Evolutionary conservation across 2,888 invertebrate genomes (phyloP), one percentile per base, ranked within the genome.

Genomic region (Ennomos quercinarius): DNA sequence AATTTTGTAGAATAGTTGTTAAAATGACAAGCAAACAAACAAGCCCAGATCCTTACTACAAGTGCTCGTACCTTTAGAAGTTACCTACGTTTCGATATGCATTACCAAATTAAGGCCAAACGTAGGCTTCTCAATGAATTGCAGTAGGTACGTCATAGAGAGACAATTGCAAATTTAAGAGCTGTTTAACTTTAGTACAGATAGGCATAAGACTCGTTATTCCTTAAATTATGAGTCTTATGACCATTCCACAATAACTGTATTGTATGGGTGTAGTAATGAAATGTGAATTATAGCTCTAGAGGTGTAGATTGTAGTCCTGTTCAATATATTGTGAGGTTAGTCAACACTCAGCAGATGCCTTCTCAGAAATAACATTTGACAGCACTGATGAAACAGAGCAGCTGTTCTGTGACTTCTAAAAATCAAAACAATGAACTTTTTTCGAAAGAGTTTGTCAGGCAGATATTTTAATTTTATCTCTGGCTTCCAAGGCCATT

Each of bases 11-110:
- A 83, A 81, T 90, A 90, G 86, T 86, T 86, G 85, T 83, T 83
- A 91, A 88, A 89, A 92, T 92, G 92, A 91, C 91, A 88, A 92
- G 91, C n/a, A n/a, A n/a, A 91, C 91, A 87, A 90, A 83, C 61
- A 48, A 58, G 55, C 48, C 50, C 17, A 44, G 37, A 40, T 34
- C 17, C 34, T 49, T 53, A n/a, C 40, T 50, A 36, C 35, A 40
- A 51, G 37, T 39, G 49, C 13, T 39, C 27, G 44, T 44, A 38
- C 35, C 51, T 34, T 57, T 64, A 52, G 59, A 71, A 68, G 66
- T 66, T 65, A 59, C 58, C 41, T 54, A 59, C 59, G 56, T 65
- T 61, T 60, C 60, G 56, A 61, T 53, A 58, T 68, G 59, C 64
- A 56, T 51, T 66, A 62, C 48, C 40, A 60, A 66, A 67, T 61